A percentile compares a stretch with the other conserved stretches of the same genome.
Conservation (phyloP, 2,888 invertebrate species). For the Scelioninae gen. 1 region DNA sequence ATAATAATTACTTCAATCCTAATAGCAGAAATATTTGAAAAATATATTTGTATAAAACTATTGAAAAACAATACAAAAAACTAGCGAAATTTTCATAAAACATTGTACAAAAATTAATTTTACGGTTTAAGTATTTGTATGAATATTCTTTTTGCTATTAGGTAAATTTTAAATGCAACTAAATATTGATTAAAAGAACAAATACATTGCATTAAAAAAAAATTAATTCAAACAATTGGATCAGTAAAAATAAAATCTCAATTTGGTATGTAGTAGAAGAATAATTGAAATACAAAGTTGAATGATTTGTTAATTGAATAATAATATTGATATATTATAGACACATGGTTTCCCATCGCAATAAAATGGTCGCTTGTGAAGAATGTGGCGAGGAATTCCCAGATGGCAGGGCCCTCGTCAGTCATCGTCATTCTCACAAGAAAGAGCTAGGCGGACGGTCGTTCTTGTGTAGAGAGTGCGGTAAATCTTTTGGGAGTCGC, state of each 20-base stretch:
- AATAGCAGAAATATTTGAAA: too few species aligned
- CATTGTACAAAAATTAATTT: too few species aligned
- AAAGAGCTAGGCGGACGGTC: conserved; percentile 86
- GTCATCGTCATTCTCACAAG: conserved; percentile 88
- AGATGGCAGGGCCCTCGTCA: conserved; percentile 89
- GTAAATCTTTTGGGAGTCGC: conserved; percentile 93
- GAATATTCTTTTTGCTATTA: too few species aligned
- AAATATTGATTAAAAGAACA: neutral
- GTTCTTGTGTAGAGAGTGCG: conserved; percentile 93
- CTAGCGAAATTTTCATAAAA: too few species aligned
- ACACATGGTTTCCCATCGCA: conserved; percentile 89
- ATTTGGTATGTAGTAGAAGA: neutral
- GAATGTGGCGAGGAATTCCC: conserved; percentile 90
- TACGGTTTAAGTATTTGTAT: too few species aligned
- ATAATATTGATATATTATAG: conserved; percentile 22
- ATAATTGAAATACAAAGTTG: neutral
- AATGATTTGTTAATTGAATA: neutral
- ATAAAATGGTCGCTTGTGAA: conserved; percentile 89
- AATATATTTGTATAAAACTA: too few species aligned
- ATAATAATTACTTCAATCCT: neutral
- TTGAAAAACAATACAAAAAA: too few species aligned
- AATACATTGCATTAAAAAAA: neutral
- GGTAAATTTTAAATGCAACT: too few species aligned
- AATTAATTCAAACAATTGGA: too few species aligned
- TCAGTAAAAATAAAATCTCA: neutral